phyloP scores from a whole-genome alignment of 2,797 vertebrate genomes.

The Hypotaenidia philippensis region DNA sequence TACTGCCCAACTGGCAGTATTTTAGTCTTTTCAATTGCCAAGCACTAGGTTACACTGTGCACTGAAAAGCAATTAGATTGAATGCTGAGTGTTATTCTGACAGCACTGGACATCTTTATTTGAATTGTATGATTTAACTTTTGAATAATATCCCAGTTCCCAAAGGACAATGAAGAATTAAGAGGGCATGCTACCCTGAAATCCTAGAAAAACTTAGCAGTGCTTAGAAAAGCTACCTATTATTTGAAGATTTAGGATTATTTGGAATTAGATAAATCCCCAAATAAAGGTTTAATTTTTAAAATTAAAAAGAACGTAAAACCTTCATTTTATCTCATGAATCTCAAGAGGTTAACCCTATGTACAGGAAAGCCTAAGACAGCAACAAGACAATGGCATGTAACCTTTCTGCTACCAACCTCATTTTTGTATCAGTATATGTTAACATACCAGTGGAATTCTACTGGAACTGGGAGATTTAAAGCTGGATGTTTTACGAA shows the following conservation, averaged over 20 bases:
- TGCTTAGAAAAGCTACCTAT: neutral
- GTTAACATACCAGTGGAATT: neutral
- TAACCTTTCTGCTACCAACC: neutral
- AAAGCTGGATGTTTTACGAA: neutral
- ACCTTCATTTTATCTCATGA: neutral
- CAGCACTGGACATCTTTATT: neutral
- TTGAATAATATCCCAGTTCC: neutral
- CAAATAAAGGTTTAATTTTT: neutral
- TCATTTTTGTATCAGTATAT: neutral
- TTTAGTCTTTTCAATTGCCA: constrained; percentile 19
- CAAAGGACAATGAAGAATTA: neutral
- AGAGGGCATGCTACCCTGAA: neutral
- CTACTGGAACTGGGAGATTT: neutral
- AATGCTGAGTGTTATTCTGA: neutral
- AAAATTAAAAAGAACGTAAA: neutral
- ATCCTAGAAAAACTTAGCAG: neutral
- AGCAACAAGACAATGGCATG: neutral
- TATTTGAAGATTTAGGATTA: neutral
- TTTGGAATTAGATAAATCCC: neutral
- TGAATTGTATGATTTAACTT: constrained; percentile 8
- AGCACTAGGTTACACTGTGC: neutral
- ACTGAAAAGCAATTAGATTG: neutral
- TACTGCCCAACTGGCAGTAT: neutral
- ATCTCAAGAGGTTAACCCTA: neutral
- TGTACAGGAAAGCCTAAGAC: neutral